phyloP scores from a whole-genome alignment of 2,797 vertebrate species.

The Liparis tanakae region DNA sequence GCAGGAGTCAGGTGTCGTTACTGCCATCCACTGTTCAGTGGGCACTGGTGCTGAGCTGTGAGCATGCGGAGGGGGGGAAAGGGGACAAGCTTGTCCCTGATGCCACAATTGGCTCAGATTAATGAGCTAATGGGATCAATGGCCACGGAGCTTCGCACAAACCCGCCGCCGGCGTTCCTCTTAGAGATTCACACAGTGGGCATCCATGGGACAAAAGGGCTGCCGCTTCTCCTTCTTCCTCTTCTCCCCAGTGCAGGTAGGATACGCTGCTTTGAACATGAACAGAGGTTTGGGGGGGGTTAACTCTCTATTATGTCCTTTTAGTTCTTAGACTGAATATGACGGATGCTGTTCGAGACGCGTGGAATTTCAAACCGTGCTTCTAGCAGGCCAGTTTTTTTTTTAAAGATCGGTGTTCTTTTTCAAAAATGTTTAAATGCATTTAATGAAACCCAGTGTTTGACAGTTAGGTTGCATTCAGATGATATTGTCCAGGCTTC shows the following conservation, averaged over 20 bases:
- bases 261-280: slow-evolving; percentile 20
- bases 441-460: neutral
- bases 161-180: slow-evolving; percentile 34
- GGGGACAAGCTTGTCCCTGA: slow-evolving; percentile 43
- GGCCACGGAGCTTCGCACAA: slow-evolving; percentile 52
- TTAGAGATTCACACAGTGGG: slow-evolving; percentile 45
- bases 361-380: neutral
- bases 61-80: slow-evolving; percentile 14
- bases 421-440: neutral
- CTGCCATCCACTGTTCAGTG: slow-evolving; percentile 70
- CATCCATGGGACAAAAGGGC: slow-evolving; percentile 85
- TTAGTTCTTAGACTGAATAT: neutral
- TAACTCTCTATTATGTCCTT: neutral
- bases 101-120: slow-evolving; percentile 73
- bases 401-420: slow-evolving; percentile 13
- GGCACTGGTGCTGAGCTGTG: slow-evolving; percentile 20
- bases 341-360: slow-evolving; percentile 7
- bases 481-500: slow-evolving; percentile 22
- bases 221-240: slow-evolving; percentile 82
- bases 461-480: neutral
- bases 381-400: neutral
- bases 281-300: neutral
- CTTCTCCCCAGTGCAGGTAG: slow-evolving; percentile 84
- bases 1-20: neutral
- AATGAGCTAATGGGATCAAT: slow-evolving; percentile 78